Evolutionary conservation across 2,113 vertebrate genomes (phyloP).

Genomic region (Oplegnathus fasciatus): DNA sequence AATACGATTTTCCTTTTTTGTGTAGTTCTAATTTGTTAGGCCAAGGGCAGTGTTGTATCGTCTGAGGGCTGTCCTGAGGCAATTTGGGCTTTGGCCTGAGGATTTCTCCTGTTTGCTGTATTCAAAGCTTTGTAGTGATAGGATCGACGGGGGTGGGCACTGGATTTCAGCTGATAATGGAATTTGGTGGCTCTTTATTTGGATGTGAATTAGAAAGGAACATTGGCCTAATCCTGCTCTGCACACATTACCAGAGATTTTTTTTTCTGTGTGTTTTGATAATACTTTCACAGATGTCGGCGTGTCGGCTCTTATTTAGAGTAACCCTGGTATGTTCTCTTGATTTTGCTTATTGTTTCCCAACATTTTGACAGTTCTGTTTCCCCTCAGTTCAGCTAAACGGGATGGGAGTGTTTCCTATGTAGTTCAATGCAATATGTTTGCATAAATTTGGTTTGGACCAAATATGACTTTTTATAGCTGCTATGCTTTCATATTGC

Average conservation of each 20-base stretch:
- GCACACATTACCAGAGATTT: not conserved
- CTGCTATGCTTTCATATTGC: not conserved
- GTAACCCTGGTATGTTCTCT: not conserved
- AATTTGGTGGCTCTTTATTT: constrained; percentile 34
- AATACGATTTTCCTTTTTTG: constrained; percentile 27
- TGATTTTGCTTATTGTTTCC: constrained; percentile 1
- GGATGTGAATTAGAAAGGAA: constrained; percentile 29
- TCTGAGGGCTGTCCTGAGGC: constrained; percentile 74
- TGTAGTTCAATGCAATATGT: not conserved
- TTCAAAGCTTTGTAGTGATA: constrained; percentile 32
- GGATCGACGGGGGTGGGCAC: not conserved
- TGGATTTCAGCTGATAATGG: constrained; percentile 10
- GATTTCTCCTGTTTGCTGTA: constrained; percentile 44
- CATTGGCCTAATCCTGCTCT: constrained; percentile 1
- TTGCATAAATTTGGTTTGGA: not conserved
- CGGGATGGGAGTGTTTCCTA: not conserved
- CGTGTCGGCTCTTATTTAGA: not conserved
- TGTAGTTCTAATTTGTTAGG: constrained; percentile 63
- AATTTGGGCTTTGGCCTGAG: constrained; percentile 46
- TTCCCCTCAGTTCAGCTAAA: not conserved
- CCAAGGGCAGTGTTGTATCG: constrained; percentile 50
- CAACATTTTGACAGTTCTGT: constrained; percentile 8
- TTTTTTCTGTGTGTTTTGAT: constrained; percentile 8
- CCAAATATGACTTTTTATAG: constrained; percentile 15
- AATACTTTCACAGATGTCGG: constrained; percentile 10